phyloP scores from a whole-genome alignment of 2,888 invertebrate species.

The Nomada ruficornis region DNA sequence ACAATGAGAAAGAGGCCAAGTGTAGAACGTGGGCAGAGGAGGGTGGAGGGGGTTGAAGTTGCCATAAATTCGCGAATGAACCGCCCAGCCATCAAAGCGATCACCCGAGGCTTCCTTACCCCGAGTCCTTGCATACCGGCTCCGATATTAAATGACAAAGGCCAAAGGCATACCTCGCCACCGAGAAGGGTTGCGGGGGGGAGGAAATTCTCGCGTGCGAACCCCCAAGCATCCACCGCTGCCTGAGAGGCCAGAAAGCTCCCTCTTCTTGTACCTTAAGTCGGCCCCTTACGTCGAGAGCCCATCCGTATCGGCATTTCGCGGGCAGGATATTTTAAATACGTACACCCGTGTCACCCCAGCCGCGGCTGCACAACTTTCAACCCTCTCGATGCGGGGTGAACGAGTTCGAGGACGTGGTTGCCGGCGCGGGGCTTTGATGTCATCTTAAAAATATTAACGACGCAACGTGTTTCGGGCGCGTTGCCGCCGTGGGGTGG shows the following conservation, averaged over 20 bases:
- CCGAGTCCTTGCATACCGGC: constrained; percentile 81
- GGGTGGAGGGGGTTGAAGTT: constrained; percentile 64
- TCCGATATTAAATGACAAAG: constrained; percentile 84
- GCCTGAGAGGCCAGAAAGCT: constrained; percentile 62
- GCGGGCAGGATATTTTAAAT: constrained; percentile 83
- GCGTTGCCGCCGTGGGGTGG: neutral
- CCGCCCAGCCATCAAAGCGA: constrained; percentile 82
- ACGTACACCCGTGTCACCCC: constrained; percentile 62
- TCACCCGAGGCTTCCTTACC: constrained; percentile 83
- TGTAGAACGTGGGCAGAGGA: neutral
- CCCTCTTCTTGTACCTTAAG: constrained; percentile 65
- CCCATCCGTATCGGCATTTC: constrained; percentile 82
- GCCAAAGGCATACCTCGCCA: constrained; percentile 83
- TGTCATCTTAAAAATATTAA: constrained; percentile 79
- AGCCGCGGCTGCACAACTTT: constrained; percentile 47
- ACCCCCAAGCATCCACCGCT: constrained; percentile 77
- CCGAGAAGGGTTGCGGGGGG: constrained; percentile 70
- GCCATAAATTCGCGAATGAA: constrained; percentile 79
- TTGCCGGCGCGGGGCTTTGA: constrained; percentile 76
- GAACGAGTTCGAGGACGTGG: constrained; percentile 80
- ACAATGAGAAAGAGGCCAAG: constrained; percentile 41
- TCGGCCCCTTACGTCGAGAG: constrained; percentile 71
- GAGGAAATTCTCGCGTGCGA: constrained; percentile 81
- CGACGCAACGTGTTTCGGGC: constrained; percentile 60
- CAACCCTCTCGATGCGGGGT: constrained; percentile 74